Percentiles rank a stretch among this genome's conserved stretches.
Evolutionary conservation across 2,113 vertebrate species (phyloP).

Genomic region (Myotis brandtii): DNA sequence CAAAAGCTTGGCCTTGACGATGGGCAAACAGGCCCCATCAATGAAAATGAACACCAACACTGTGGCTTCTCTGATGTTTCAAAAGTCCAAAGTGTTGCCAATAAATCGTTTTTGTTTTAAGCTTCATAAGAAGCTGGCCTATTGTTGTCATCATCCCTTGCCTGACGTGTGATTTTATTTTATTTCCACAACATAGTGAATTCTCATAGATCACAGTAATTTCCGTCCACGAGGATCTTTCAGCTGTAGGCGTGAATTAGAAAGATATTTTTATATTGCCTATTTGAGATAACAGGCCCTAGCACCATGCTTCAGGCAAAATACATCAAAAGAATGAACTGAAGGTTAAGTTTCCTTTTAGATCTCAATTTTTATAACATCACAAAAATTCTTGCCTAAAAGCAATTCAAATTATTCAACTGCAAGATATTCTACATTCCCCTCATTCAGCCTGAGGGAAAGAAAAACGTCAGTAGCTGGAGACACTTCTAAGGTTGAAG

Average conservation of each 20-base stretch:
- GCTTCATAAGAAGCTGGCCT: conserved; percentile 50
- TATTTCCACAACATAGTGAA: conserved; percentile 75
- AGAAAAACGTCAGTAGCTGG: conserved; percentile 54
- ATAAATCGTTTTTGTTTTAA: conserved; percentile 64
- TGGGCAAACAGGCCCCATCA: not conserved
- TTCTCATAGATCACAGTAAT: conserved; percentile 74
- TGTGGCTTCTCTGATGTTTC: conserved; percentile 2
- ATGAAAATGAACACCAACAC: conserved; percentile 1
- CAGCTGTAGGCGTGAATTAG: conserved; percentile 69
- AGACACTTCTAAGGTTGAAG: conserved; percentile 41
- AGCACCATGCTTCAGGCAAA: conserved; percentile 56
- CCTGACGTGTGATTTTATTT: conserved; percentile 80
- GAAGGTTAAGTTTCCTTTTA: conserved; percentile 81
- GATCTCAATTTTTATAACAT: conserved; percentile 82
- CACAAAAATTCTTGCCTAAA: conserved; percentile 77
- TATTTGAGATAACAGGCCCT: conserved; percentile 74
- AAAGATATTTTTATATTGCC: conserved; percentile 80
- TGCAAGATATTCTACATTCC: conserved; percentile 68
- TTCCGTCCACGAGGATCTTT: conserved; percentile 72
- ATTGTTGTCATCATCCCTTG: conserved; percentile 46
- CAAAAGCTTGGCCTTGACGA: not conserved
- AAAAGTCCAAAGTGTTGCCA: conserved; percentile 27
- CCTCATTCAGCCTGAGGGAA: conserved; percentile 64
- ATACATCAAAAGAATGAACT: conserved; percentile 73
- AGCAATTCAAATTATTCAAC: conserved; percentile 77